Evolutionary conservation across 2,797 vertebrate species (phyloP).

Genomic region (Yasuhikotakia modesta): DNA sequence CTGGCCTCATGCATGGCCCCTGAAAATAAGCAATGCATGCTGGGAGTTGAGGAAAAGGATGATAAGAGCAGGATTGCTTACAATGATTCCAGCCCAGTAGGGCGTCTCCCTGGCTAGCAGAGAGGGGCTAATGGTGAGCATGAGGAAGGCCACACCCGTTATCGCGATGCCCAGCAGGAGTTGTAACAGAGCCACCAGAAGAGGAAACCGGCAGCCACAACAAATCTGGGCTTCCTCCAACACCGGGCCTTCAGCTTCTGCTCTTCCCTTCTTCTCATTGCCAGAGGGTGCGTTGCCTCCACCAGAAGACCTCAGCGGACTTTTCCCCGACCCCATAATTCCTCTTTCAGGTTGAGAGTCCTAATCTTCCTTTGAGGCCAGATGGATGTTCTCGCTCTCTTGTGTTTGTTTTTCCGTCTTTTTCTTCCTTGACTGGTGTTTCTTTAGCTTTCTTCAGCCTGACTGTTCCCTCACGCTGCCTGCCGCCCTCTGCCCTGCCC

Average conservation of each 20-base stretch:
- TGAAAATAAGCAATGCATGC: slow-evolving; percentile 53
- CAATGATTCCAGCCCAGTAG: slow-evolving; percentile 96
- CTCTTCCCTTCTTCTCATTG: slow-evolving; percentile 55
- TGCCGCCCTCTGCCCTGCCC: slow-evolving; percentile 40
- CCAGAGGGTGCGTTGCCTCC: slow-evolving; percentile 59
- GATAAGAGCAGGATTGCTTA: slow-evolving; percentile 79
- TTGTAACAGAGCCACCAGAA: slow-evolving; percentile 89
- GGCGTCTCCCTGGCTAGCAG: slow-evolving; percentile 93
- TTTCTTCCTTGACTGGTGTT: slow-evolving; percentile 62
- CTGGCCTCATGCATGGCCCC: slow-evolving; percentile 56
- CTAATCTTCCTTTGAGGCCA: slow-evolving; percentile 31
- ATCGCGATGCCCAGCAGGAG: slow-evolving; percentile 86
- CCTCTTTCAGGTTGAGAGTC: slow-evolving; percentile 33
- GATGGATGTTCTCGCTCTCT: slow-evolving; percentile 45
- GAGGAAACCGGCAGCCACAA: slow-evolving; percentile 91
- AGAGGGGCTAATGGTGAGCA: slow-evolving; percentile 87
- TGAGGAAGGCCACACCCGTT: slow-evolving; percentile 89
- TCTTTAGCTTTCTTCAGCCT: slow-evolving; percentile 59
- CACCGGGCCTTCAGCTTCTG: slow-evolving; percentile 64
- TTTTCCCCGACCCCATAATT: slow-evolving; percentile 60
- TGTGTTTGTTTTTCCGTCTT: slow-evolving; percentile 57
- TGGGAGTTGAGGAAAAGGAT: slow-evolving; percentile 59
- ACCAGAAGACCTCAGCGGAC: slow-evolving; percentile 59
- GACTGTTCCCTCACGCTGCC: slow-evolving; percentile 48
- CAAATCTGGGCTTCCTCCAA: slow-evolving; percentile 79